Conservation (phyloP, 2,113 vertebrate species). For the Actinemys pallida region DNA sequence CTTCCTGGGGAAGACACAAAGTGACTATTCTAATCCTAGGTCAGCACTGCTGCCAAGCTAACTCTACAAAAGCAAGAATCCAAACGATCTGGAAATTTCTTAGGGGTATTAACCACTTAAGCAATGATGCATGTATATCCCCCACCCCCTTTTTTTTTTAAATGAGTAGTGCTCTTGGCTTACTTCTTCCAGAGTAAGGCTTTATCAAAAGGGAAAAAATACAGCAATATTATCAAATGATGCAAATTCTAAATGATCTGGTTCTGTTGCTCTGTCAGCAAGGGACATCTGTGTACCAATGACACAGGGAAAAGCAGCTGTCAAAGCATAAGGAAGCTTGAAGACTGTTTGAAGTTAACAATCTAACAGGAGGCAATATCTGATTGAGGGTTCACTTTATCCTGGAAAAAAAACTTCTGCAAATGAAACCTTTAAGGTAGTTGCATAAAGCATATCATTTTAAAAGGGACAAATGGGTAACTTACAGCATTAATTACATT, state of each 20-base stretch:
- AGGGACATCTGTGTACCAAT: background rate
- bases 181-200: fast-evolving
- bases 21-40: constrained; percentile 19
- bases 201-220: background rate
- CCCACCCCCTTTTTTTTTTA: background rate
- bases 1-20: constrained; percentile 17
- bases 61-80: background rate
- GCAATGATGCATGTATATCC: background rate
- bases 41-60: constrained; percentile 18
- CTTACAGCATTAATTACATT: background rate
- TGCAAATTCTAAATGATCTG: fast-evolving
- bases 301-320: background rate
- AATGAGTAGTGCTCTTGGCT: background rate
- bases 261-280: background rate
- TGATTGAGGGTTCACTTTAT: background rate
- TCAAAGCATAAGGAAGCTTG: background rate
- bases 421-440: background rate
- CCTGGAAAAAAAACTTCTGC: background rate
- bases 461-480: background rate
- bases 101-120: constrained; percentile 16
- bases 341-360: background rate
- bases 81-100: constrained; percentile 6
- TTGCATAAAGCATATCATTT: no score
- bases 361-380: background rate
- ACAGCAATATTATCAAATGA: background rate